phyloP scores from a whole-genome alignment of 2,888 invertebrate genomes.

The Epirrhoe alternata region DNA sequence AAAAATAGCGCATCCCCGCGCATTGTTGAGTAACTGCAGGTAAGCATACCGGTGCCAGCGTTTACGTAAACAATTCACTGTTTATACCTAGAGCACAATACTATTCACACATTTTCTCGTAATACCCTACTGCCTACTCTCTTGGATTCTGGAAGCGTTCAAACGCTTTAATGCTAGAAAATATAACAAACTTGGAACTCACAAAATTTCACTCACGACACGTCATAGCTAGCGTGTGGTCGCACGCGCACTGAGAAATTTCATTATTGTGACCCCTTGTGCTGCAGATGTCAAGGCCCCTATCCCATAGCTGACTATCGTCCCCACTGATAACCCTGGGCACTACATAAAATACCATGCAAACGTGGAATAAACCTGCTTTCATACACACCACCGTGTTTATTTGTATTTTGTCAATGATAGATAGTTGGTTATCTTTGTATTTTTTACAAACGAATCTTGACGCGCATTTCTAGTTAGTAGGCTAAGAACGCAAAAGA shows the following conservation, averaged over 20 bases:
- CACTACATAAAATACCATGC: neutral
- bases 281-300: slow-evolving; percentile 42
- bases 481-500: too few species aligned
- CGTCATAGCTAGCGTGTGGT: slow-evolving; percentile 29
- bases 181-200: neutral
- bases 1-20: neutral
- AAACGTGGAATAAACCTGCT: too few species aligned
- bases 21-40: neutral
- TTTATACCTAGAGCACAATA: neutral
- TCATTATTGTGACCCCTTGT: slow-evolving; percentile 45
- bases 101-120: neutral
- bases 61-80: neutral
- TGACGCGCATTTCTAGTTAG: too few species aligned
- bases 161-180: neutral
- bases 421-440: too few species aligned
- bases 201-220: slow-evolving; percentile 17
- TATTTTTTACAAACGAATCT: too few species aligned
- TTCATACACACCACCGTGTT: too few species aligned
- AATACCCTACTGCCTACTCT: neutral
- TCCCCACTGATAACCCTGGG: neutral
- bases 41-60: neutral
- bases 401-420: too few species aligned
- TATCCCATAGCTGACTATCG: slow-evolving; percentile 46
- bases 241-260: slow-evolving; percentile 48
- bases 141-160: neutral